Evolutionary conservation across 2,797 vertebrate species (phyloP).

Genomic region (Oreortyx pictus): DNA sequence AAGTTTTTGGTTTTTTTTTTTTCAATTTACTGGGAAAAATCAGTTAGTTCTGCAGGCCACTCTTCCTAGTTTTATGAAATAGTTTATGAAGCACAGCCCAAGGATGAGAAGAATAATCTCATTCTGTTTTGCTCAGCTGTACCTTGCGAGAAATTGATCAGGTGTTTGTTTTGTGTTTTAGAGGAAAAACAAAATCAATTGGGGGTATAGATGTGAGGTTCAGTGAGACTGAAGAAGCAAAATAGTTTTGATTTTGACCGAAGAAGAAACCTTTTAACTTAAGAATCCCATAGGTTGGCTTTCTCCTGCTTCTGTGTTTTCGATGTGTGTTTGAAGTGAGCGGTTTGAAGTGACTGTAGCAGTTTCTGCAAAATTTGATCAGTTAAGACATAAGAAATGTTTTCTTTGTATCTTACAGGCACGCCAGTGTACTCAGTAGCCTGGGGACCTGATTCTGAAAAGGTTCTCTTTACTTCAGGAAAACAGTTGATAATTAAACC

Average conservation of each 20-base stretch:
- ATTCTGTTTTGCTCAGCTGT: neutral
- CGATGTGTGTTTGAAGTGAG: neutral
- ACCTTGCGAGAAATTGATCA: neutral
- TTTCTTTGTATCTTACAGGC: conserved; percentile 76
- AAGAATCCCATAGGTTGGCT: neutral
- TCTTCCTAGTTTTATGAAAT: neutral
- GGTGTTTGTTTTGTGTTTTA: neutral
- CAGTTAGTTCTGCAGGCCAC: neutral
- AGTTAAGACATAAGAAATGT: neutral
- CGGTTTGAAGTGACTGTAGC: neutral
- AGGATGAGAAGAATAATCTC: neutral
- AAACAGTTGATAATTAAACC: conserved; percentile 94
- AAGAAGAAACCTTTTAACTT: neutral
- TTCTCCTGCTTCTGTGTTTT: neutral
- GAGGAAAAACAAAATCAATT: neutral
- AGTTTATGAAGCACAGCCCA: neutral
- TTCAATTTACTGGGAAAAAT: neutral
- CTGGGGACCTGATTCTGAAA: conserved; percentile 94
- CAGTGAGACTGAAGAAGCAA: neutral
- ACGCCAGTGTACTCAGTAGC: conserved; percentile 93
- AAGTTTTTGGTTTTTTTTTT: neutral
- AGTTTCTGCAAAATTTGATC: neutral
- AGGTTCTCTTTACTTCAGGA: conserved; percentile 92
- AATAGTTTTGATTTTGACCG: neutral
- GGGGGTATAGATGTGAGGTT: neutral